Evolutionary conservation across 2,797 vertebrate genomes (phyloP).

Genomic region (Novumbra hubbsi): DNA sequence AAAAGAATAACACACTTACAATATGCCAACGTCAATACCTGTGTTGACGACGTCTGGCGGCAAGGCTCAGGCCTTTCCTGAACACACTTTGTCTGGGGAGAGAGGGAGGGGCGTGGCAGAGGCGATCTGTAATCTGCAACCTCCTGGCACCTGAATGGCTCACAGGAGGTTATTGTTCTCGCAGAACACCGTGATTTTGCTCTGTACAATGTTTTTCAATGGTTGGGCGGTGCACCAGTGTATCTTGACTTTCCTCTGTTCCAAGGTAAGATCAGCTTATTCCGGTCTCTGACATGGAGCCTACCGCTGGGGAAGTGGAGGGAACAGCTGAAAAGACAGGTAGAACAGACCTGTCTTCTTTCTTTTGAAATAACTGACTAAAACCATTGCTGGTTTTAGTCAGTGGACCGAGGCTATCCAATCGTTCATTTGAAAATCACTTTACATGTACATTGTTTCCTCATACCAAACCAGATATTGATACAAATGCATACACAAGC

Average conservation of each 20-base stretch:
- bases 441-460: not conserved
- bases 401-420: not conserved
- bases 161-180: not conserved
- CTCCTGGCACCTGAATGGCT: not conserved
- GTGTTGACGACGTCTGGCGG: not conserved
- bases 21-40: not conserved
- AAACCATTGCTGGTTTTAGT: no score
- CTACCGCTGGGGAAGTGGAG: conserved; percentile 25
- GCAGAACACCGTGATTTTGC: not conserved
- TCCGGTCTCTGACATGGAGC: conserved; percentile 30
- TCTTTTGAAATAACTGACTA: not conserved
- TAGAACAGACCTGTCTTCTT: conserved; percentile 11
- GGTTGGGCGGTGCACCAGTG: not conserved
- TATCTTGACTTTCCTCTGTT: not conserved
- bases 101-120: not conserved
- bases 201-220: not conserved
- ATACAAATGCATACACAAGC: not conserved
- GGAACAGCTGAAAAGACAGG: conserved; percentile 37
- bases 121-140: not conserved
- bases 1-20: not conserved
- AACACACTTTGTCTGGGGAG: not conserved
- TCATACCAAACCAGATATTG: no score
- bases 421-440: not conserved
- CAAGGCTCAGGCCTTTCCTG: not conserved
- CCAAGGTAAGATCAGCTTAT: not conserved